Evolutionary conservation across 2,888 invertebrate species (phyloP).

Genomic region (Parnassius apollo): DNA sequence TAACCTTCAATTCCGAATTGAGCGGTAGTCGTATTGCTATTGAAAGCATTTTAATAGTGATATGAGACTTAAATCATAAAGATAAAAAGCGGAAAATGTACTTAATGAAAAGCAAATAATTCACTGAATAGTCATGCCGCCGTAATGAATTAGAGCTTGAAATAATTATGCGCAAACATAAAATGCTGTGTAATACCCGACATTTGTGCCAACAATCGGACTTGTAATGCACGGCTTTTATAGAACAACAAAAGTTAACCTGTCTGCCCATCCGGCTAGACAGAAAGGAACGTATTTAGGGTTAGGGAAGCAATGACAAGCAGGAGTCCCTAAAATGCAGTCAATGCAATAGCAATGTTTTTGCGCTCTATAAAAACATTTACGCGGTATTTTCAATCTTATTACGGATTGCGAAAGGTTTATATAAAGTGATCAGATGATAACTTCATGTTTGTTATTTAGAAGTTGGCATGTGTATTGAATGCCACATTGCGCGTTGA

Average conservation of each 20-base stretch:
- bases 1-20: too few relatives aligned
- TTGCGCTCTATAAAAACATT: conserved; percentile 24
- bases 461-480: conserved; percentile 69
- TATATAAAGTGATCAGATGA: conserved; percentile 1
- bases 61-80: background rate
- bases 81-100: conserved; percentile 1
- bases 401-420: background rate
- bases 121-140: conserved; percentile 29
- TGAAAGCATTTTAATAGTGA: too few relatives aligned
- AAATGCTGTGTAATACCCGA: conserved; percentile 74
- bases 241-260: conserved; percentile 79
- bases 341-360: conserved; percentile 31
- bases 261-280: conserved; percentile 70
- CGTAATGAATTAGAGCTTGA: conserved; percentile 50
- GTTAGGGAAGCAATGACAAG: conserved; percentile 80
- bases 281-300: conserved; percentile 77
- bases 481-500: conserved; percentile 70
- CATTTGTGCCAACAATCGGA: conserved; percentile 79
- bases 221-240: conserved; percentile 75
- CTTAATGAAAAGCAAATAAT: conserved; percentile 21
- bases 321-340: conserved; percentile 67
- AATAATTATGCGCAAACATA: conserved; percentile 61
- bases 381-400: conserved; percentile 12
- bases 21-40: too few relatives aligned
- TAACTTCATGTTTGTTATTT: conserved; percentile 33